These are phyloP conservation scores for Gymnobelideus leadbeateri DNA, from an alignment of 2,113 vertebrate genomes.

Conservation along the genomic window DNA sequence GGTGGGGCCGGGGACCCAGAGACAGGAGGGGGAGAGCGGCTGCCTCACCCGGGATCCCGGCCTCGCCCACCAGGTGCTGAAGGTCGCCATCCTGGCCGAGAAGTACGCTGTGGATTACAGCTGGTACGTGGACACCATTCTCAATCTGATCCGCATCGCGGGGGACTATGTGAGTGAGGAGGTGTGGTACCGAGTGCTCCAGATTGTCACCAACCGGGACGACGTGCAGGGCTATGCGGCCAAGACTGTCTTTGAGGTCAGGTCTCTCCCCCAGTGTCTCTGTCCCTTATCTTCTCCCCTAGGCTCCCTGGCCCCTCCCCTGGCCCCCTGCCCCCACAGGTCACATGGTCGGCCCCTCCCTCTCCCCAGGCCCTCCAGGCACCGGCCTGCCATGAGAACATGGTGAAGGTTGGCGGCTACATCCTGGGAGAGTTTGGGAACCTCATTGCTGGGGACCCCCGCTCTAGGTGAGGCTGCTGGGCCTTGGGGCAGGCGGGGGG, in stretches of 20 bases:
- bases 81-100: constrained; percentile 94
- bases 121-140: constrained; percentile 96
- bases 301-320: not conserved
- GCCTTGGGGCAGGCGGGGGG: accelerated
- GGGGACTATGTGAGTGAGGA: constrained; percentile 96
- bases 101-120: constrained; percentile 96
- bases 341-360: not conserved
- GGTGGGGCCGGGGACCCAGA: too few species aligned
- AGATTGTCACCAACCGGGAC: constrained; percentile 95
- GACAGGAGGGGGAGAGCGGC: not conserved
- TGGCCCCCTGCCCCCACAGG: not conserved
- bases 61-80: constrained; percentile 87
- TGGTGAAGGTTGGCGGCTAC: constrained; percentile 96
- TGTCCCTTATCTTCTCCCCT: not conserved
- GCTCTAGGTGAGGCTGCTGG: constrained; percentile 88
- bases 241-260: constrained; percentile 96
- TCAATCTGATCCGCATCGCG: constrained; percentile 95
- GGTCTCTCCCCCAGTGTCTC: not conserved
- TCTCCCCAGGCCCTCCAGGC: constrained; percentile 91
- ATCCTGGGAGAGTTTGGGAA: constrained; percentile 96
- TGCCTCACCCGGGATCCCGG: accelerated
- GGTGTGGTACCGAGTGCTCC: constrained; percentile 96
- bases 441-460: constrained; percentile 94
- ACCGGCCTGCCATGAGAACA: constrained; percentile 96
- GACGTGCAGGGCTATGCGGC: constrained; percentile 95